These are phyloP conservation scores for Platysteira castanea DNA, from an alignment of 2,113 vertebrate genomes.

Conservation along the genomic window DNA sequence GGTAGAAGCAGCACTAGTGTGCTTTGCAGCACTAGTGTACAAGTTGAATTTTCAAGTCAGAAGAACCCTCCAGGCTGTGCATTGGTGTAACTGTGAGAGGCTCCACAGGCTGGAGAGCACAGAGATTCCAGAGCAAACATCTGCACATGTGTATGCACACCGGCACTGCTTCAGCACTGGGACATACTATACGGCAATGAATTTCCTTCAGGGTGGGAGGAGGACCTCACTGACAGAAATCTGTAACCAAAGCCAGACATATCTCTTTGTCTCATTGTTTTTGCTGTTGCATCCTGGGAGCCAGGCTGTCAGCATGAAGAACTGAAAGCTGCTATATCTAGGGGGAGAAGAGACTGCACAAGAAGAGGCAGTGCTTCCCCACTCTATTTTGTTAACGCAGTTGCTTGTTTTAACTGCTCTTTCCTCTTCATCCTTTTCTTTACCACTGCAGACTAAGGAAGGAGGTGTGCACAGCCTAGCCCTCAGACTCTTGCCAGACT, in stretches of 20 bases:
- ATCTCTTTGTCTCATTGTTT: not conserved
- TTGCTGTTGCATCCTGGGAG: not conserved
- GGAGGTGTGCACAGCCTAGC: not conserved
- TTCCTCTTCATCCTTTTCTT: not conserved
- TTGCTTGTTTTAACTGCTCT: not conserved
- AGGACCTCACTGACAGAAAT: not conserved
- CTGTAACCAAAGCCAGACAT: not conserved
- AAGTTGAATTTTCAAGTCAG: not conserved
- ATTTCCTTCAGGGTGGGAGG: not conserved
- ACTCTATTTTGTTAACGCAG: not conserved
- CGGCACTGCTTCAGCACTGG: rapidly evolving
- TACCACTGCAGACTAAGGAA: not conserved
- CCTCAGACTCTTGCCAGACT: not conserved
- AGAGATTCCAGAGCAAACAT: not conserved
- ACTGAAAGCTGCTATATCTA: not conserved
- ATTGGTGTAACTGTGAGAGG: not conserved
- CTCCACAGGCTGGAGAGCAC: not conserved
- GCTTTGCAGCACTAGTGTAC: too few species aligned
- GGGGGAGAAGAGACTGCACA: not conserved
- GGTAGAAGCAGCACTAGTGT: not conserved
- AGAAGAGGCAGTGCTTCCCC: not conserved
- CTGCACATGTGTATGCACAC: not conserved
- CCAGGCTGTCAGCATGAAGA: not conserved
- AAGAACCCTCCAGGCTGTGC: not conserved
- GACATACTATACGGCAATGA: not conserved